Conservation (phyloP, 2,888 invertebrate species). For the Dorcus hopei region DNA sequence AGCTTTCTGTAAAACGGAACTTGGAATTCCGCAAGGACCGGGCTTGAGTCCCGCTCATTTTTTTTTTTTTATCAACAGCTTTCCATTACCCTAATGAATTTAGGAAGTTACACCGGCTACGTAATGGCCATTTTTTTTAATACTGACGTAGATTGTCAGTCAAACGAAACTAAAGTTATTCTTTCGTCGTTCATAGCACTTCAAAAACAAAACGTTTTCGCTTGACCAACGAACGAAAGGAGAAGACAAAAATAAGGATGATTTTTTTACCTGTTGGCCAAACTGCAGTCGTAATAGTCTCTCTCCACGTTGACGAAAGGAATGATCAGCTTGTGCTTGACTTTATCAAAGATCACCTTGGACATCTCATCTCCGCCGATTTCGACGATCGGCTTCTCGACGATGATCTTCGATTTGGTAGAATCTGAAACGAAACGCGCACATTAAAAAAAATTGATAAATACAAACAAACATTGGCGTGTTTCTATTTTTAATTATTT, state of each 20-base stretch:
- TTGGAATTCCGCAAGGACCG: too few relatives aligned
- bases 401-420: conserved; percentile 57
- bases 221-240: not conserved
- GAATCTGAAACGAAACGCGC: conserved; percentile 52
- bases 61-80: too few relatives aligned
- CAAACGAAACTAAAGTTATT: not conserved
- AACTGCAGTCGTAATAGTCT: conserved; percentile 80
- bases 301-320: conserved; percentile 77
- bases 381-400: conserved; percentile 75
- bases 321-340: conserved; percentile 78
- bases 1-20: too few relatives aligned
- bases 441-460: not conserved
- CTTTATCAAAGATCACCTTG: conserved; percentile 85
- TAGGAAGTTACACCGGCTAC: too few relatives aligned
- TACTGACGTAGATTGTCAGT: not conserved
- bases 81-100: too few relatives aligned
- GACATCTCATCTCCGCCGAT: conserved; percentile 95
- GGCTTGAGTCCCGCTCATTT: too few relatives aligned
- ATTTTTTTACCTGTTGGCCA: conserved; percentile 59
- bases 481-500: too few relatives aligned
- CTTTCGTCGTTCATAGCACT: not conserved
- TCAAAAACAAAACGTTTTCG: not conserved
- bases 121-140: not conserved
- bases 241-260: not conserved
- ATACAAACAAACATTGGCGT: too few relatives aligned